Conservation (phyloP, 92 coral and sea anemone species). For the Porites lobata region DNA sequence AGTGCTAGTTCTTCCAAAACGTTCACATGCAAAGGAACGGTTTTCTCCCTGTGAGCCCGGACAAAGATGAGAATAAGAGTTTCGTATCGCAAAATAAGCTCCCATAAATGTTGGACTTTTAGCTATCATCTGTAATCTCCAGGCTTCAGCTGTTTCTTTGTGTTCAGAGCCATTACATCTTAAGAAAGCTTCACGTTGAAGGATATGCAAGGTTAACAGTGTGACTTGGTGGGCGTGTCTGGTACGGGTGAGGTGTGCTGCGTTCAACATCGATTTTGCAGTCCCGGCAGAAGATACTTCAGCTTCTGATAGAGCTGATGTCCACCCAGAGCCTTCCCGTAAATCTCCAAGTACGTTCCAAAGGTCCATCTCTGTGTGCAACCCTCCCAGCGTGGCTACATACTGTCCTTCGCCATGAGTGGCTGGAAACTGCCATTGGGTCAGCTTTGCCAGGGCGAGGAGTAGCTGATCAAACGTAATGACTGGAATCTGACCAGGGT, state of each 20-base stretch:
- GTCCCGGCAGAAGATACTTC: neutral
- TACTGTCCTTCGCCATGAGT: conserved; percentile 44
- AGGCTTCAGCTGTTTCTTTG: neutral
- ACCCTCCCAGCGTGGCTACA: conserved; percentile 29
- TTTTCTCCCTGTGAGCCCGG: neutral
- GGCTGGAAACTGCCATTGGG: conserved; percentile 69
- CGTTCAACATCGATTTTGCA: neutral
- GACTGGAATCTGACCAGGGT: conserved; percentile 62
- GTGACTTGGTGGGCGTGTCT: conserved; percentile 27
- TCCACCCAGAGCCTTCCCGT: conserved; percentile 59
- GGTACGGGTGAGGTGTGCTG: neutral
- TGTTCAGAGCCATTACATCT: neutral
- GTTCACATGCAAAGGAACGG: neutral
- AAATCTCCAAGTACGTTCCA: conserved; percentile 59
- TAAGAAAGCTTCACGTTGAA: neutral
- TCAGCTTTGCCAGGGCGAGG: conserved; percentile 63
- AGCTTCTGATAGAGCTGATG: conserved; percentile 54
- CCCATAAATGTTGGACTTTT: conserved; percentile 27
- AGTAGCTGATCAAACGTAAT: conserved; percentile 61
- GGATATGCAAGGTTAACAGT: neutral
- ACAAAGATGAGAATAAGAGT: conserved; percentile 2
- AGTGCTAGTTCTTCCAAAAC: conserved; percentile 59
- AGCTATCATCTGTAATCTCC: neutral
- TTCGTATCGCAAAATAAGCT: neutral
- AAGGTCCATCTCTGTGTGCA: conserved; percentile 65